Evolutionary conservation across 2,888 invertebrate genomes (phyloP).

Genomic region (Trachelus troglodyta): DNA sequence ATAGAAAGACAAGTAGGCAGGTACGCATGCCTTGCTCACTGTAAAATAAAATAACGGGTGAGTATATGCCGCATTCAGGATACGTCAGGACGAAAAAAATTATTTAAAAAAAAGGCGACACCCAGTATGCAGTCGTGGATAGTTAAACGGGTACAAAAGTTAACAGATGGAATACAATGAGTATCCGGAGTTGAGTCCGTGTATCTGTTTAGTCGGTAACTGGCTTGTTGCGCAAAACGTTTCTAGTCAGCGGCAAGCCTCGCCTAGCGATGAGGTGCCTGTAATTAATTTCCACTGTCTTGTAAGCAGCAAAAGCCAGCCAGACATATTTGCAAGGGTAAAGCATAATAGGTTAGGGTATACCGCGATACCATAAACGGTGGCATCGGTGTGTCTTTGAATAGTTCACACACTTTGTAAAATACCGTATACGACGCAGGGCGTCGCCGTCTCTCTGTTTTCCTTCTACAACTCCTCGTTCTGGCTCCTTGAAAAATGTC

Average conservation of each 20-base stretch:
- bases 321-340: neutral
- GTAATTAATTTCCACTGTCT: constrained; percentile 8
- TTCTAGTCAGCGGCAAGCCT: constrained; percentile 6
- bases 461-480: neutral
- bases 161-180: constrained; percentile 9
- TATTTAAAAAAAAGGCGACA: neutral
- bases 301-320: constrained; percentile 1
- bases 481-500: neutral
- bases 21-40: neutral
- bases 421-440: neutral
- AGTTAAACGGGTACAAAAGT: constrained; percentile 2
- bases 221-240: constrained; percentile 6
- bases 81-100: neutral
- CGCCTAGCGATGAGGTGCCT: constrained; percentile 8
- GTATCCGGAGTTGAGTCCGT: constrained; percentile 5
- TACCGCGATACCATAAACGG: neutral
- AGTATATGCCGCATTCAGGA: constrained; percentile 15
- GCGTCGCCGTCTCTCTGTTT: neutral
- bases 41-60: constrained; percentile 30
- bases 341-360: neutral
- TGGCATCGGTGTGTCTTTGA: neutral
- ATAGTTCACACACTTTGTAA: neutral
- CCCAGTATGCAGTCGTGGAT: constrained; percentile 6
- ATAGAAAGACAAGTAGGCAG: neutral
- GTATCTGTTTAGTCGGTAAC: constrained; percentile 1